phyloP scores from a whole-genome alignment of 2,797 vertebrate genomes.

The Clangula hyemalis region DNA sequence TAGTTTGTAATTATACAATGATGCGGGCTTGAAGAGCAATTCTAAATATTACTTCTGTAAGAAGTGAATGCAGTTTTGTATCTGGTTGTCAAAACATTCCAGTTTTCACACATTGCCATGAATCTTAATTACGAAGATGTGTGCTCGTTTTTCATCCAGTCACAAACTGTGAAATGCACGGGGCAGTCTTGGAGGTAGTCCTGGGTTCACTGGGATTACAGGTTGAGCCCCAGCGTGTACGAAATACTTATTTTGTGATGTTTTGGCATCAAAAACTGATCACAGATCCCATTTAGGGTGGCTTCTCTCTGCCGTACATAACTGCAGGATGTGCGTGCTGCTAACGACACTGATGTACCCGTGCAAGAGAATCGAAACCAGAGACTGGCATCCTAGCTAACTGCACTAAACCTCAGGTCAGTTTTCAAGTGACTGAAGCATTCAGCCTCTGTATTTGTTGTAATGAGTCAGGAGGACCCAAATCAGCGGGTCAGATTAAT shows the following conservation, averaged over 20 bases:
- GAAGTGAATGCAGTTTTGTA: neutral
- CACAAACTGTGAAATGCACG: neutral
- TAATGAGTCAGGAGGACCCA: accelerated
- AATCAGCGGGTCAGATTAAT: neutral
- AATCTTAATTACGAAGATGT: neutral
- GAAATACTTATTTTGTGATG: neutral
- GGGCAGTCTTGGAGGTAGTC: neutral
- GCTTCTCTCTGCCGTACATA: accelerated
- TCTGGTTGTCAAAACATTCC: neutral
- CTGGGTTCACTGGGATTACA: neutral
- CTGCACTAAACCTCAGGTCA: neutral
- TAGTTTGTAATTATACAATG: neutral
- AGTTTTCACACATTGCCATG: neutral
- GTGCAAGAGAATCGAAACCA: accelerated
- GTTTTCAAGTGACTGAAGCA: accelerated
- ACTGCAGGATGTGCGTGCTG: too few species aligned
- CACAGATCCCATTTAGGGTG: neutral
- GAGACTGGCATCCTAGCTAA: neutral
- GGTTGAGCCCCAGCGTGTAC: accelerated
- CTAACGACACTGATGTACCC: accelerated
- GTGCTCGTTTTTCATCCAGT: neutral
- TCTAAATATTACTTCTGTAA: neutral
- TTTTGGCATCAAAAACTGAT: neutral
- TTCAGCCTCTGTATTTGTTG: accelerated
- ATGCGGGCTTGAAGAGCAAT: neutral